Evolutionary conservation across 35 echinoderm and acorn worm genomes (phyloP).

Genomic region (Apostichopus parvimensis): DNA sequence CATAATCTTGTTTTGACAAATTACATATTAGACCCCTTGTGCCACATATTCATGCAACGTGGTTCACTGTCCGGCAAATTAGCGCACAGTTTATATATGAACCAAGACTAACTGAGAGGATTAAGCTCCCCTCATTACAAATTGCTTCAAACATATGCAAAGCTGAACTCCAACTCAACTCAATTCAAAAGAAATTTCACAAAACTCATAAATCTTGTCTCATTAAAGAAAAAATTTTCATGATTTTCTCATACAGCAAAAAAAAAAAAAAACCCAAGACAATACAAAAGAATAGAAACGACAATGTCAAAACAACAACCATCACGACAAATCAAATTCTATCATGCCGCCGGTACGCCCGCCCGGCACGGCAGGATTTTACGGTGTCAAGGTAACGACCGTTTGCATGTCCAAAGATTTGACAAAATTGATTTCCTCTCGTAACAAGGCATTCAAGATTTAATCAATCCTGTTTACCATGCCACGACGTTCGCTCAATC

Average conservation of each 20-base stretch:
- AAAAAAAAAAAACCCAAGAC: no score
- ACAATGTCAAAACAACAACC: neutral
- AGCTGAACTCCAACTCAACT: no score
- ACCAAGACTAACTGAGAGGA: no score
- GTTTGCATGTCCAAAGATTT: neutral
- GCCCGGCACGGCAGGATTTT: neutral
- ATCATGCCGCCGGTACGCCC: neutral
- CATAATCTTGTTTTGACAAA: no score
- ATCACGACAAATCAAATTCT: neutral
- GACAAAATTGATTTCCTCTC: slow-evolving; percentile 4
- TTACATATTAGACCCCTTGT: no score
- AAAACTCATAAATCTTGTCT: neutral
- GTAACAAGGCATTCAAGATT: neutral
- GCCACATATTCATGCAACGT: no score
- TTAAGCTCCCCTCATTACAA: no score
- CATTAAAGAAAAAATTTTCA: neutral
- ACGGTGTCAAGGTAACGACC: neutral
- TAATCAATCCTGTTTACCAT: neutral
- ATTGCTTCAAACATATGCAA: no score
- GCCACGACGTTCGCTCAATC: neutral
- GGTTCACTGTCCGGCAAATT: no score
- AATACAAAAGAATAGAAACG: neutral
- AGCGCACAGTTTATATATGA: no score
- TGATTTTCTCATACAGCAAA: neutral
- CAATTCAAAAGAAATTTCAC: no score